Evolutionary conservation across 2,888 invertebrate genomes (phyloP).

Genomic region (Mantis religiosa): DNA sequence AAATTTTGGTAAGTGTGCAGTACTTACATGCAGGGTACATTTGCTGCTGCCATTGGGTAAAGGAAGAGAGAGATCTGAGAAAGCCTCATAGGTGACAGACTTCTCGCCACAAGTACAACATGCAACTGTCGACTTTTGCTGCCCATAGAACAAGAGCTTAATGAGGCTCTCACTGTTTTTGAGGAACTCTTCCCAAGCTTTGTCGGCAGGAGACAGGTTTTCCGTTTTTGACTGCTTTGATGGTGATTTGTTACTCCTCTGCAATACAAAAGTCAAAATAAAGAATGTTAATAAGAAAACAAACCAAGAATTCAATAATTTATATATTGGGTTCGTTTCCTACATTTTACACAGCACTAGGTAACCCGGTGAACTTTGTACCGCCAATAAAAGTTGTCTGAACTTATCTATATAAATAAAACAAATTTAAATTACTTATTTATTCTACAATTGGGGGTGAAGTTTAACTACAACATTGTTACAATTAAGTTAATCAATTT

Average conservation of each 20-base stretch:
- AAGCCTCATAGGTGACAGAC: slow-evolving; percentile 82
- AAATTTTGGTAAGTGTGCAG: not conserved
- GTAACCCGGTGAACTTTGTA: too few species aligned
- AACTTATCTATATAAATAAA: too few species aligned
- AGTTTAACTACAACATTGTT: too few species aligned
- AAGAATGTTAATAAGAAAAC: not conserved
- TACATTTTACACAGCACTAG: too few species aligned
- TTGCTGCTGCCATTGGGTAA: slow-evolving; percentile 58
- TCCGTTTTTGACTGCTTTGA: not conserved
- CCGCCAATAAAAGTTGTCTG: too few species aligned
- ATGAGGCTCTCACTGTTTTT: slow-evolving; percentile 67
- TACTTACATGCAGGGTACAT: slow-evolving; percentile 59
- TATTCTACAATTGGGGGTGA: too few species aligned
- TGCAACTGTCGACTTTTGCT: slow-evolving; percentile 74
- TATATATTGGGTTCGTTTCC: too few species aligned
- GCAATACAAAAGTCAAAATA: not conserved
- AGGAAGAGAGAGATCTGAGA: slow-evolving; percentile 79
- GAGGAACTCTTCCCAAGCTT: slow-evolving; percentile 70
- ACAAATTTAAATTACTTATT: too few species aligned
- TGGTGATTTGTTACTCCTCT: slow-evolving; percentile 4
- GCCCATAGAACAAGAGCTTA: slow-evolving; percentile 78
- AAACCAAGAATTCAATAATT: too few species aligned
- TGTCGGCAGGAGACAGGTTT: slow-evolving; percentile 40
- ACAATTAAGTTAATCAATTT: too few species aligned
- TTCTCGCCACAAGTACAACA: slow-evolving; percentile 69